phyloP scores from a whole-genome alignment of 2,797 vertebrate species.

The Channallabes apus region DNA sequence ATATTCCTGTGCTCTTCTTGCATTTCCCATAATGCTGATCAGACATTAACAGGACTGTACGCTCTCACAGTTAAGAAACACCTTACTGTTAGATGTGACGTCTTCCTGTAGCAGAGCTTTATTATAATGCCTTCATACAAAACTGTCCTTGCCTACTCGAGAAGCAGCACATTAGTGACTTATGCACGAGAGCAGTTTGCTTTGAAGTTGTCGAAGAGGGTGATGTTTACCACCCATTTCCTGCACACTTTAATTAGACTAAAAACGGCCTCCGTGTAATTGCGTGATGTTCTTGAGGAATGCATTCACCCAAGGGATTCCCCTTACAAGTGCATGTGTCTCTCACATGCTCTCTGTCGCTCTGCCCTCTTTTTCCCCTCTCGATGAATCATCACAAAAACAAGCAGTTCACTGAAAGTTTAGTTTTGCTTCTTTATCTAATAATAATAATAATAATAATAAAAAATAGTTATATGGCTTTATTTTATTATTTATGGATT shows the following conservation, averaged over 20 bases:
- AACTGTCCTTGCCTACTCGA: background rate
- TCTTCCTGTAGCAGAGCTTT: background rate
- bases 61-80: constrained; percentile 6
- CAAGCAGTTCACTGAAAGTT: constrained; percentile 16
- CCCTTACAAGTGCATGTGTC: constrained; percentile 28
- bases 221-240: constrained; percentile 68
- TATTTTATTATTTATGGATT: no score
- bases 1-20: background rate
- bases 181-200: constrained; percentile 17
- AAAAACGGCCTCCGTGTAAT: constrained; percentile 52
- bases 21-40: background rate
- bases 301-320: constrained; percentile 41
- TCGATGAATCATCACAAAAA: constrained; percentile 16
- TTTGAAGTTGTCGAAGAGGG: constrained; percentile 42
- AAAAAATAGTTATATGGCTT: no score
- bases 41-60: background rate
- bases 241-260: constrained; percentile 61
- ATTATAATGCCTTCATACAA: background rate
- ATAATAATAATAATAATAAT: background rate
- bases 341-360: constrained; percentile 22
- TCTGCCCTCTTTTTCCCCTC: background rate
- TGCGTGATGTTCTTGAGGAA: constrained; percentile 46
- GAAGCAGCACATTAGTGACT: constrained; percentile 29
- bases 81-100: background rate
- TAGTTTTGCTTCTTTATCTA: constrained; percentile 5